Percentiles rank a stretch among this genome's conserved stretches.
Evolutionary conservation across 2,888 invertebrate species (phyloP).

Genomic region (Sericinus montela): DNA sequence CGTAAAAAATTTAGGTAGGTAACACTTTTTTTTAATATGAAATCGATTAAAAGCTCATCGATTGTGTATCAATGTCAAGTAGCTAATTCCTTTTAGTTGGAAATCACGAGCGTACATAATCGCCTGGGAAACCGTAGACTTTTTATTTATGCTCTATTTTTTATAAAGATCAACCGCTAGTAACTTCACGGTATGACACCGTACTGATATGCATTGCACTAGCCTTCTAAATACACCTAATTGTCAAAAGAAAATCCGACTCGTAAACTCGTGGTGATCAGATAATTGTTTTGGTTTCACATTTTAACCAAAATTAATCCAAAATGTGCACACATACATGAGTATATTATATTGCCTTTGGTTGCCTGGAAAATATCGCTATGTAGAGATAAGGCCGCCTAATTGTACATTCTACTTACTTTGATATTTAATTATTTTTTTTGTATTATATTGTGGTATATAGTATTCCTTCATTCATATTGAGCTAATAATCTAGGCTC

Average conservation of each 20-base stretch:
- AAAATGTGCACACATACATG: no score
- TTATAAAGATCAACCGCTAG: conserved; percentile 37
- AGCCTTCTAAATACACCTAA: conserved; percentile 24
- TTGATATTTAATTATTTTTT: no score
- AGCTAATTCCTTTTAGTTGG: conserved; percentile 22
- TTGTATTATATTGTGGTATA: no score
- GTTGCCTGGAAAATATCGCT: no score
- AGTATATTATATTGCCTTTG: no score
- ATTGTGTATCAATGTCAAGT: conserved; percentile 18
- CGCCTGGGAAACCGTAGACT: conserved; percentile 37
- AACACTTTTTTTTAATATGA: conserved; percentile 1
- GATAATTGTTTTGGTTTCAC: conserved; percentile 13
- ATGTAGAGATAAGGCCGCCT: no score
- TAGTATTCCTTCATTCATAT: no score
- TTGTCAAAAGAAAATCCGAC: conserved; percentile 23
- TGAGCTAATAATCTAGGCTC: no score
- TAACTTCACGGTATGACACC: conserved; percentile 30
- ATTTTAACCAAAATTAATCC: neutral
- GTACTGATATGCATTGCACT: conserved; percentile 28
- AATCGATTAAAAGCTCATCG: conserved; percentile 20
- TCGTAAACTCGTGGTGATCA: conserved; percentile 20
- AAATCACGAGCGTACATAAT: conserved; percentile 39
- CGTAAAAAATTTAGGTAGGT: no score
- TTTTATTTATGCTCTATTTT: conserved; percentile 39
- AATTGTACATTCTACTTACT: no score